Evolutionary conservation across 2,888 invertebrate genomes (phyloP).

Genomic region (Noctua fimbriata): DNA sequence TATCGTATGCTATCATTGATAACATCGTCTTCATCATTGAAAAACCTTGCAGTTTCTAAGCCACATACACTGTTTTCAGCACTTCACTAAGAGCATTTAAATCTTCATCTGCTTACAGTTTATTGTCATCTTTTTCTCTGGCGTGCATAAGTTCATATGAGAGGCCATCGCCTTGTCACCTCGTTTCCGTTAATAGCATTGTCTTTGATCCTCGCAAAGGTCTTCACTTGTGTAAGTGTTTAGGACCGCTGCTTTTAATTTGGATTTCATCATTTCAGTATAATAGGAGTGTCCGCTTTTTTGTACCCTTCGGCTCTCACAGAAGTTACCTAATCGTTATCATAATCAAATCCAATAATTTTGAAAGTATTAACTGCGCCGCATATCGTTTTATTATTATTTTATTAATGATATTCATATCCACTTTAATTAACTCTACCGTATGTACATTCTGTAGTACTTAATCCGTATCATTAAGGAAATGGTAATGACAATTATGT

Average conservation of each 20-base stretch:
- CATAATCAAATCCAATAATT: constrained; percentile 29
- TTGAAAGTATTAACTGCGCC: constrained; percentile 22
- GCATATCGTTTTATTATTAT: constrained; percentile 27
- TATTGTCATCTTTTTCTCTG: not conserved
- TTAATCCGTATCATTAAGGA: constrained; percentile 27
- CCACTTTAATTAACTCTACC: constrained; percentile 28
- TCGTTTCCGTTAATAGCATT: not conserved
- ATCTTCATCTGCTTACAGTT: not conserved
- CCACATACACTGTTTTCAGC: not conserved
- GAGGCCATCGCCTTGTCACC: not conserved
- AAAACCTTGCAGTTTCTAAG: not conserved
- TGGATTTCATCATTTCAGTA: not conserved
- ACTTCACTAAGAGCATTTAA: not conserved
- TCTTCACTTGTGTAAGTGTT: constrained; percentile 17
- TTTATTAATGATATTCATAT: constrained; percentile 32
- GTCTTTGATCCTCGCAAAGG: not conserved
- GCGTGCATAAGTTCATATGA: not conserved
- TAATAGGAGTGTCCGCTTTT: not conserved
- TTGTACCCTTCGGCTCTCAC: not conserved
- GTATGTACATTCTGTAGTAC: constrained; percentile 22
- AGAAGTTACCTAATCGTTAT: constrained; percentile 4
- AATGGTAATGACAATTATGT: constrained; percentile 14
- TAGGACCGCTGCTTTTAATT: not conserved
- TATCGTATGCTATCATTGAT: not conserved
- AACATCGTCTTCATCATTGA: not conserved